Evolutionary conservation across 2,113 vertebrate species (phyloP).

Genomic region (Sorex araneus): DNA sequence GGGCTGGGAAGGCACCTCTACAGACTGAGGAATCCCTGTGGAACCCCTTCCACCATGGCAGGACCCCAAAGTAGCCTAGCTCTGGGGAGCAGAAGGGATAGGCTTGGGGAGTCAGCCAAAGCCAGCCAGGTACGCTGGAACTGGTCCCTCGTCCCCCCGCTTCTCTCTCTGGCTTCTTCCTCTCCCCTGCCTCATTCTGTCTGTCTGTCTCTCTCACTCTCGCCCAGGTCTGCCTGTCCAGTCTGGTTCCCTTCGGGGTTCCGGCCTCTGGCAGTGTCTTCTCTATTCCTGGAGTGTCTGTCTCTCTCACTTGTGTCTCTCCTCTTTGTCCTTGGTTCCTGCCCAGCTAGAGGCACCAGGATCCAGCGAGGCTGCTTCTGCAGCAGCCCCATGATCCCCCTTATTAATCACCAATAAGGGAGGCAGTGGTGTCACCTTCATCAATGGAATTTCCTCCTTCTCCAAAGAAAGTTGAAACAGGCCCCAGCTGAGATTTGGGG

Average conservation of each 20-base stretch:
- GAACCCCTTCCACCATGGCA: background rate
- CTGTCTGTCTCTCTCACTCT: background rate
- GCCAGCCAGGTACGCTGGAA: background rate
- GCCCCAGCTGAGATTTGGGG: conserved; percentile 26
- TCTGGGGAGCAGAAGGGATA: background rate
- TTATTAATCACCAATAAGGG: conserved; percentile 77
- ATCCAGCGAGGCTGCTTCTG: conserved; percentile 47
- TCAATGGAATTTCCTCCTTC: conserved; percentile 63
- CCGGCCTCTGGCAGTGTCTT: background rate
- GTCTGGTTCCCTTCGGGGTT: background rate
- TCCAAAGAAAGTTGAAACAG: conserved; percentile 77
- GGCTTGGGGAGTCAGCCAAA: background rate
- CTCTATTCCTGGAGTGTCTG: background rate
- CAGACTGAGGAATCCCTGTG: background rate
- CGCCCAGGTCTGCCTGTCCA: background rate
- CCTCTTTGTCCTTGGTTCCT: conserved; percentile 78
- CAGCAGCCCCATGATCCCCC: conserved; percentile 55
- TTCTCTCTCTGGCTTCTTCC: background rate
- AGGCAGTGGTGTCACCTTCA: conserved; percentile 80
- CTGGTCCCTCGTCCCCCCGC: background rate
- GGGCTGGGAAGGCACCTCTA: background rate
- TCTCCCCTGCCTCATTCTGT: background rate
- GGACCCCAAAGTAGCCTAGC: background rate
- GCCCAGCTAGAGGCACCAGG: conserved; percentile 39
- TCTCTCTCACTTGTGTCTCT: conserved; percentile 59